Base-by-base conservation (phyloP, 2,888 invertebrate species). In the Tineola bisselliella region DNA sequence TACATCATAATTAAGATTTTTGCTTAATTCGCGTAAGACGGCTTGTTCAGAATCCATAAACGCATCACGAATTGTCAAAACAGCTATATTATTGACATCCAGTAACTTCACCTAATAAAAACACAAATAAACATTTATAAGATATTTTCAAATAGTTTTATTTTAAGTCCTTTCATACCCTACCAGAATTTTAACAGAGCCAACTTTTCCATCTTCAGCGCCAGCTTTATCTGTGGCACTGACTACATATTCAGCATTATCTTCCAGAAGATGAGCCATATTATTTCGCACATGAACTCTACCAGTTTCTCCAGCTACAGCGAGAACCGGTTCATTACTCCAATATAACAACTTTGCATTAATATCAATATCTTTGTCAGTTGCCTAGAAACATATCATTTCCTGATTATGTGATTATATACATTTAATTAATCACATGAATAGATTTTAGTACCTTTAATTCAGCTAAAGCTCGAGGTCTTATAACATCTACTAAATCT, bases 281-380 rank as follows among this genome's bases (percentile, higher is more conserved):
- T 66, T 63, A 15, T 75, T 77, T 30, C 78, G 76, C 3, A 90
- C 84, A 63, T 88, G 88, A 1, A 92, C 87, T 5, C 82, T 82
- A 0, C 92, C 92, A 3, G 89, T 89, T 17, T 75, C 69, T 0
- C 88, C 81, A 43, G 91, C 81, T 54, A 92, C 88, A 0, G 82
- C 78, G 62, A 92, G 84, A 15, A 74, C 75, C 5, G 79, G 73
- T 18, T 78, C 79, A 0, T 67, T 60, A 64, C 79, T 84, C 77
- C 76, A 81, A 64, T 84, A 87, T 1, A 68, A 18, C 4, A 86
- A 58, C 0, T 69, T 79, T 44, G 90, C 89, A 70, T 91, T 91
- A 61, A 79, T 74, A 0, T 90, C 88, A 13, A 87, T 73, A 64
- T 89, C 89, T 10, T 79, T 79, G 69, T 92, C 91, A 0, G 88